Evolutionary conservation across 2,888 invertebrate genomes (phyloP).

Genomic region (Lysandra bellargus): DNA sequence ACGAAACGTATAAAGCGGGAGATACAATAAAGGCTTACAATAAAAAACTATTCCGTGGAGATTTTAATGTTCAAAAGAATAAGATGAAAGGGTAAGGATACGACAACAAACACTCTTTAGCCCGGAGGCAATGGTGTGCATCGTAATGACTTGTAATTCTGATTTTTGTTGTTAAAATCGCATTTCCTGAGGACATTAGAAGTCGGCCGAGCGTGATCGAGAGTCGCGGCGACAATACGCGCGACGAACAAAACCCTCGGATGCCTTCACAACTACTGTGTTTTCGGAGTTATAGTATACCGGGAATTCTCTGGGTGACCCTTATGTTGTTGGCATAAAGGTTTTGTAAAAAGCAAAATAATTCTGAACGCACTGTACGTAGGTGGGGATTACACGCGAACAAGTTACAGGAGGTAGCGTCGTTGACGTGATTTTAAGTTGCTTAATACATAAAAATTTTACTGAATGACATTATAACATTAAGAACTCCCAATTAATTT

Average conservation of each 20-base stretch:
- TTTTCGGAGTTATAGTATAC: not conserved
- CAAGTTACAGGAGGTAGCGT: constrained; percentile 44
- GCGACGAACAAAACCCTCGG: constrained; percentile 68
- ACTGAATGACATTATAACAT: too few relatives aligned
- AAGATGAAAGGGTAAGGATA: constrained; percentile 64
- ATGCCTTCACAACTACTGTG: constrained; percentile 64
- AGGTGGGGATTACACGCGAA: constrained; percentile 48
- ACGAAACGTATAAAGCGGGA: constrained; percentile 4
- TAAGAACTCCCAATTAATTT: too few relatives aligned
- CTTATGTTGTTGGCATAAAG: not conserved
- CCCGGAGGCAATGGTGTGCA: constrained; percentile 71
- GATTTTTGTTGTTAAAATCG: constrained; percentile 79
- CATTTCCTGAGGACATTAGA: constrained; percentile 75
- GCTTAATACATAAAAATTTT: not conserved
- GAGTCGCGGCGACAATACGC: constrained; percentile 55
- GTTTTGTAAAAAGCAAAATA: not conserved
- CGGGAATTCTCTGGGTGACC: not conserved
- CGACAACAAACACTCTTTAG: constrained; percentile 74
- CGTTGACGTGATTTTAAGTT: not conserved
- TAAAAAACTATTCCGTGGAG: constrained; percentile 40
- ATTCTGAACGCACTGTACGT: not conserved
- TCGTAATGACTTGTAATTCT: constrained; percentile 75
- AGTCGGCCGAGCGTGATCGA: constrained; percentile 66
- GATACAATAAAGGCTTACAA: constrained; percentile 22
- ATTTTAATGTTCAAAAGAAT: constrained; percentile 44